phyloP scores from a whole-genome alignment of 2,888 invertebrate species.

The Melanostoma scalare region DNA sequence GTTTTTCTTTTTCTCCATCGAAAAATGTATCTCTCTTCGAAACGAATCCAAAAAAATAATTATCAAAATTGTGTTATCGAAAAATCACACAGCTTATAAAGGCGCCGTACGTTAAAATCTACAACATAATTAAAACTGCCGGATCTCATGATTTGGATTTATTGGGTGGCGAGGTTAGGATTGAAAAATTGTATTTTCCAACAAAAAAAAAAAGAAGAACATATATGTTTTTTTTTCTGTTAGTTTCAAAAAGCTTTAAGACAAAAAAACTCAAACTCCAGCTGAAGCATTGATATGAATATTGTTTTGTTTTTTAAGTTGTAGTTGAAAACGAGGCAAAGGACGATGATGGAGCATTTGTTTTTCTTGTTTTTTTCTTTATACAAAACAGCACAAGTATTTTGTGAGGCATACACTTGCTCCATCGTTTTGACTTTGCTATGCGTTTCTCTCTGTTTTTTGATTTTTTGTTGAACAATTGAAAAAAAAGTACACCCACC shows the following conservation, averaged over 20 bases:
- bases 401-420: conserved; percentile 15
- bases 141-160: conserved; percentile 88
- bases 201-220: conserved; percentile 74
- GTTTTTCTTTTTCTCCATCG: conserved; percentile 72
- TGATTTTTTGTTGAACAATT: conserved; percentile 22
- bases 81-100: conserved; percentile 90
- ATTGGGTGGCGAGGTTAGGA: conserved; percentile 83
- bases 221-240: conserved; percentile 45
- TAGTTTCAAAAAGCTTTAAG: conserved; percentile 42
- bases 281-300: conserved; percentile 50
- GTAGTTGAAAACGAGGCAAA: conserved; percentile 53
- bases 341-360: conserved; percentile 49
- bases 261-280: conserved; percentile 50
- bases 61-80: conserved; percentile 58
- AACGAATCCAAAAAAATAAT: conserved; percentile 56
- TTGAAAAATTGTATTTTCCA: conserved; percentile 78
- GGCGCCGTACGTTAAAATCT: conserved; percentile 98
- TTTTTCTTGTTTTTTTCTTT: background rate
- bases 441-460: conserved; percentile 44
- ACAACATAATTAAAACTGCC: conserved; percentile 97
- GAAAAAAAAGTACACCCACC: conserved; percentile 48
- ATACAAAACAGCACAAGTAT: background rate
- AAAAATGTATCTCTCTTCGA: conserved; percentile 65
- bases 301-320: conserved; percentile 37
- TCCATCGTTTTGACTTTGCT: conserved; percentile 39